Evolutionary conservation across 2,888 invertebrate species (phyloP).

Genomic region (Pycnomerus fuliginosus): DNA sequence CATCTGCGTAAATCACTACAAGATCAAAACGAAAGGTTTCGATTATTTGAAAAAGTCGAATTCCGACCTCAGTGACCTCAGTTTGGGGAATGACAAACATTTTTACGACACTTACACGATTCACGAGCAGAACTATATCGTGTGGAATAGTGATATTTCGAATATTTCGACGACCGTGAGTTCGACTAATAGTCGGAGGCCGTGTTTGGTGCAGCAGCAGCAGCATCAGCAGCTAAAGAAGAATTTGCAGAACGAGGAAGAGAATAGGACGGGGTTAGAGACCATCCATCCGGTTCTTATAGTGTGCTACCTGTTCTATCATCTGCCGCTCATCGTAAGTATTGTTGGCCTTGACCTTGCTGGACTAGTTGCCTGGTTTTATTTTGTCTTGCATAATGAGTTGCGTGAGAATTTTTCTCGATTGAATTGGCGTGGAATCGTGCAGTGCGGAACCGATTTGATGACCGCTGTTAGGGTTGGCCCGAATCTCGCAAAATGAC

Average conservation of each 20-base stretch:
- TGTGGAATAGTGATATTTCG: conserved; percentile 54
- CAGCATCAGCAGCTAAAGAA: conserved; percentile 13
- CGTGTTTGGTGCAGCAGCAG: conserved; percentile 51
- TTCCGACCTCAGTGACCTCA: conserved; percentile 50
- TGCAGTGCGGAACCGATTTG: too few species aligned
- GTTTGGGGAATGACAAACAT: conserved; percentile 38
- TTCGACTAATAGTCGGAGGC: conserved; percentile 57
- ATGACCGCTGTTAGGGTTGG: too few species aligned
- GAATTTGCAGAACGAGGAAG: conserved; percentile 26
- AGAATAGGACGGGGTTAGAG: conserved; percentile 51
- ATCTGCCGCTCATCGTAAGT: conserved; percentile 63
- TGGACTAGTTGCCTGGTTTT: too few species aligned
- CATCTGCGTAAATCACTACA: conserved; percentile 44
- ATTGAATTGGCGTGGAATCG: too few species aligned
- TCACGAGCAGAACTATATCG: conserved; percentile 23
- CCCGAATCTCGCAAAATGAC: too few species aligned
- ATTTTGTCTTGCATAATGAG: too few species aligned
- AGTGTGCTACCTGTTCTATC: conserved; percentile 60
- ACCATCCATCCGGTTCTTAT: conserved; percentile 56
- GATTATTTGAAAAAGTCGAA: conserved; percentile 50
- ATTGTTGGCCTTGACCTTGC: too few species aligned
- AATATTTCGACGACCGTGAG: conserved; percentile 57
- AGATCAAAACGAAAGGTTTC: conserved; percentile 40
- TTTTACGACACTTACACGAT: conserved; percentile 49
- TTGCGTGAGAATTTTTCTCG: too few species aligned